phyloP scores from a whole-genome alignment of 1,140 invertebrate genomes.

The Sitophilus oryzae region DNA sequence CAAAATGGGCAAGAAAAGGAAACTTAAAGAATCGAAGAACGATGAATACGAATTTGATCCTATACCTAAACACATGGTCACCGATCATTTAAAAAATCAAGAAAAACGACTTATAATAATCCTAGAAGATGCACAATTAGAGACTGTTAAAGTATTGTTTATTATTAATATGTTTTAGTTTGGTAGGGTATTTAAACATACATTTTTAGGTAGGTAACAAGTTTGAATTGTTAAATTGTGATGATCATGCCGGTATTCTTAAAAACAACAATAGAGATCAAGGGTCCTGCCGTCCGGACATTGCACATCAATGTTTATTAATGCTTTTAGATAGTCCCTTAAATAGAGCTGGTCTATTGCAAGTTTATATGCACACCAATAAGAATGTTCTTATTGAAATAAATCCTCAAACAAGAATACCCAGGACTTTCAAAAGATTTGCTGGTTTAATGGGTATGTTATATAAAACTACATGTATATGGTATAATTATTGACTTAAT shows the following conservation, averaged over 20 bases:
- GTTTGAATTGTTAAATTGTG: conserved; percentile 91
- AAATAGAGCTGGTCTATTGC: conserved; percentile 81
- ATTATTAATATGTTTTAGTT: background rate
- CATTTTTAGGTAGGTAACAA: conserved; percentile 67
- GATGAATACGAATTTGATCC: conserved; percentile 63
- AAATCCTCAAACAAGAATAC: conserved; percentile 97
- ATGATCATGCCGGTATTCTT: conserved; percentile 81
- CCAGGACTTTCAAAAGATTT: conserved; percentile 96
- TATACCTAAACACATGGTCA: conserved; percentile 59
- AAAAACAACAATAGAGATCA: conserved; percentile 81
- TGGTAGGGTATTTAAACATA: too few relatives aligned
- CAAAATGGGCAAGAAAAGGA: conserved; percentile 62
- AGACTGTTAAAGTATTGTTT: conserved; percentile 80
- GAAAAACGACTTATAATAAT: conserved; percentile 91
- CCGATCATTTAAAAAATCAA: conserved; percentile 66
- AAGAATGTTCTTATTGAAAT: conserved; percentile 97
- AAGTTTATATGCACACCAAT: conserved; percentile 93
- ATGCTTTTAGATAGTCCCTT: conserved; percentile 96
- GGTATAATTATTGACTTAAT: background rate
- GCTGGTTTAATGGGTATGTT: conserved; percentile 88
- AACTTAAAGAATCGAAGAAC: conserved; percentile 44
- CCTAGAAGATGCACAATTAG: conserved; percentile 88
- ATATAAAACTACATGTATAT: too few relatives aligned
- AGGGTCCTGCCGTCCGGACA: conserved; percentile 85
- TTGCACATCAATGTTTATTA: conserved; percentile 89